Conservation (phyloP, 2,797 vertebrate genomes). For the Macropodus opercularis region DNA sequence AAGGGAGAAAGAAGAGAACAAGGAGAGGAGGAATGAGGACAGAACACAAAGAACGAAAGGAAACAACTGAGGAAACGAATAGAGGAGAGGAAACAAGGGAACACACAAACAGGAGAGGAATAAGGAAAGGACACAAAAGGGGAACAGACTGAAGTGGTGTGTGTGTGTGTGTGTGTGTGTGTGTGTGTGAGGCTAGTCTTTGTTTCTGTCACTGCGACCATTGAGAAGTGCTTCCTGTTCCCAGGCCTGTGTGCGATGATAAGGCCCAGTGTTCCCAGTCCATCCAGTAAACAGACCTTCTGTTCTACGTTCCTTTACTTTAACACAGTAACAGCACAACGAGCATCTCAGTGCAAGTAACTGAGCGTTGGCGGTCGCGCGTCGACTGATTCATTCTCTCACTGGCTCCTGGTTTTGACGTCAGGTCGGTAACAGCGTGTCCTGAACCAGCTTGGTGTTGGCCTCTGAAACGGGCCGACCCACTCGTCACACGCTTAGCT, state of each 20-base stretch:
- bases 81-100: background rate
- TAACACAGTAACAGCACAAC: background rate
- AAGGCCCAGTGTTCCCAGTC: constrained; percentile 37
- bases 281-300: constrained; percentile 24
- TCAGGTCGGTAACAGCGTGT: background rate
- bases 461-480: constrained; percentile 7
- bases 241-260: constrained; percentile 34
- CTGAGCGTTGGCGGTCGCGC: too few relatives aligned
- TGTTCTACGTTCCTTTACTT: background rate
- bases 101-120: background rate
- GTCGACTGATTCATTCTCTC: too few relatives aligned
- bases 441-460: constrained; percentile 11
- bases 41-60: too few relatives aligned
- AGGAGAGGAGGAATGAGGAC: too few relatives aligned
- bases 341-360: too few relatives aligned
- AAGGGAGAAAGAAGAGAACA: too few relatives aligned
- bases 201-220: constrained; percentile 17
- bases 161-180: constrained; percentile 13
- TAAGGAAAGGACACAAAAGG: too few relatives aligned
- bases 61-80: too few relatives aligned
- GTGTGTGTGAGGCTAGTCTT: constrained; percentile 22
- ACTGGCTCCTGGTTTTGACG: too few relatives aligned
- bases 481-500: constrained; percentile 47
- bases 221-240: constrained; percentile 50
- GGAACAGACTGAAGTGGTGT: background rate